Evolutionary conservation across 2,113 vertebrate species (phyloP).

Genomic region (Oreochromis tanganicae): DNA sequence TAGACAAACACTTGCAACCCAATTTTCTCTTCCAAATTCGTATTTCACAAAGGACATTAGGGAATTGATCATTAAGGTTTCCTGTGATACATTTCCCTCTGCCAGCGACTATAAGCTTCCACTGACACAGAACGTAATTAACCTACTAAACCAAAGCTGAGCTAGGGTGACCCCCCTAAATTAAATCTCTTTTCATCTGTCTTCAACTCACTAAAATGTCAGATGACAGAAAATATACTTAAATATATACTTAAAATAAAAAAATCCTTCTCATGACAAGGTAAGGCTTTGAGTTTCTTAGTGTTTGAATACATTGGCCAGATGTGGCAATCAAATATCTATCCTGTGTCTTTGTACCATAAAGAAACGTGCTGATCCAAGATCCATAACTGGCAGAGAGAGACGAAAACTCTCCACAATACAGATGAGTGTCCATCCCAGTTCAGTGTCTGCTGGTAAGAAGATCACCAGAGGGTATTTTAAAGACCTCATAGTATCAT

Average conservation of each 20-base stretch:
- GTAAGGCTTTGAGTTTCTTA: background rate
- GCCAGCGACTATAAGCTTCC: background rate
- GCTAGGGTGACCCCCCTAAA: background rate
- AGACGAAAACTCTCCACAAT: background rate
- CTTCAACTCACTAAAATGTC: background rate
- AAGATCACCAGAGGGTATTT: background rate
- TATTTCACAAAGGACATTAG: constrained; percentile 17
- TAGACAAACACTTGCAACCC: constrained; percentile 19
- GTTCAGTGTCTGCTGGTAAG: background rate
- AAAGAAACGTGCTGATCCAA: background rate
- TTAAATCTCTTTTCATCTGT: background rate
- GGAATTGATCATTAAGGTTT: constrained; percentile 35
- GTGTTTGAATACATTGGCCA: background rate
- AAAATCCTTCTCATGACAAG: background rate
- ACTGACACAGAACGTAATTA: background rate
- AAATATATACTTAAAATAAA: background rate
- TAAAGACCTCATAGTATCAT: background rate
- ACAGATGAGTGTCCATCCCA: background rate
- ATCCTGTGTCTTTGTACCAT: background rate
- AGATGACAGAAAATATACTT: background rate
- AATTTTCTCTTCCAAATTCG: constrained; percentile 39
- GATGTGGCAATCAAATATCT: background rate
- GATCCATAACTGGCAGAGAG: background rate
- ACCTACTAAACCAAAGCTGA: constrained; percentile 7
- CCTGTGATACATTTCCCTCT: background rate